Evolutionary conservation across 1,140 invertebrate species (phyloP).

Genomic region (Drosophila ficusphila): DNA sequence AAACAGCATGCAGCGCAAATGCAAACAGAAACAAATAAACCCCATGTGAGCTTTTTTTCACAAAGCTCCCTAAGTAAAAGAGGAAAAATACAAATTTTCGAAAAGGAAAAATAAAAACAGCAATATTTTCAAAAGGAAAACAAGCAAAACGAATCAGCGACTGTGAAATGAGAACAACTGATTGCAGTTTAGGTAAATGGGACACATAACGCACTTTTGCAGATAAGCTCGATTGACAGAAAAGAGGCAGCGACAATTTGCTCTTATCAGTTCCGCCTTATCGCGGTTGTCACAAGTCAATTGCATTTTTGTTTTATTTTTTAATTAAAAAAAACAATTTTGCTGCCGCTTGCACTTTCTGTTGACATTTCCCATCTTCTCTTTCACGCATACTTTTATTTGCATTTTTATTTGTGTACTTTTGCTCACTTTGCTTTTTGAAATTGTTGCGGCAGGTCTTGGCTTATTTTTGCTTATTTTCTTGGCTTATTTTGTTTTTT

Average conservation of each 20-base stretch:
- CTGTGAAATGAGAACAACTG: slow-evolving; percentile 33
- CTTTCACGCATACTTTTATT: slow-evolving; percentile 26
- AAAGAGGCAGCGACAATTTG: neutral
- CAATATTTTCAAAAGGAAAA: slow-evolving; percentile 4
- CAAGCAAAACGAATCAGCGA: neutral
- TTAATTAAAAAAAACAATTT: slow-evolving; percentile 30
- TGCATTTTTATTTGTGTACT: slow-evolving; percentile 39
- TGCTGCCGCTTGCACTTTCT: slow-evolving; percentile 15
- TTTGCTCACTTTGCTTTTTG: slow-evolving; percentile 29
- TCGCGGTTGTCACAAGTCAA: slow-evolving; percentile 5
- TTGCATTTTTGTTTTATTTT: slow-evolving; percentile 33
- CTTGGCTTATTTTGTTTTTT: neutral
- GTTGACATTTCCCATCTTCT: slow-evolving; percentile 16
- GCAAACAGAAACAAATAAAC: slow-evolving; percentile 48
- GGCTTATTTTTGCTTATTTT: slow-evolving; percentile 38
- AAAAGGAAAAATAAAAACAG: neutral
- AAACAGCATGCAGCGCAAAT: slow-evolving; percentile 44
- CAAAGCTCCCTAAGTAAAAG: slow-evolving; percentile 32
- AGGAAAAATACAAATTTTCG: slow-evolving; percentile 7
- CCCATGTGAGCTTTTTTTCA: slow-evolving; percentile 63
- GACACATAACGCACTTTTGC: slow-evolving; percentile 44
- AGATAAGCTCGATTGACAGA: slow-evolving; percentile 12
- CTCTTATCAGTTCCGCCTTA: slow-evolving; percentile 35
- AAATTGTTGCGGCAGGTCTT: slow-evolving; percentile 72
- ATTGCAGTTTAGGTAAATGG: slow-evolving; percentile 52